Percentiles rank a stretch among this genome's conserved stretches.
Evolutionary conservation across 2,797 vertebrate species (phyloP).

Genomic region (Neoniphon sammara): DNA sequence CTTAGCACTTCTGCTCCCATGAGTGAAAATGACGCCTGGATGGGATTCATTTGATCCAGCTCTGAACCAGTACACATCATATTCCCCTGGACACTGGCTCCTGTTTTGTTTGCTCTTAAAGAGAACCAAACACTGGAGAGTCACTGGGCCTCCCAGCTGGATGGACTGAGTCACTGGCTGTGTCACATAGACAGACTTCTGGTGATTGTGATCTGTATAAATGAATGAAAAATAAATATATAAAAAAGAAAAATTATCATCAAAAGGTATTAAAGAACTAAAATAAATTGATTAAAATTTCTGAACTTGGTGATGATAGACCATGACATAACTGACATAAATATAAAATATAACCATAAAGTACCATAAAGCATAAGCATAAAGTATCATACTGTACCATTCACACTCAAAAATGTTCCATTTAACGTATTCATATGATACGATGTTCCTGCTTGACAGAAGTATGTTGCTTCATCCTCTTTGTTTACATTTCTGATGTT

Average conservation of each 20-base stretch:
- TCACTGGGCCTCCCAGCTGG: background rate
- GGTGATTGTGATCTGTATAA: slow-evolving; percentile 13
- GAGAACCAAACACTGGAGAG: slow-evolving; percentile 58
- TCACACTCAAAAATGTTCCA: slow-evolving; percentile 38
- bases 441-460: slow-evolving; percentile 21
- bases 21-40: slow-evolving; percentile 35
- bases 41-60: slow-evolving; percentile 10
- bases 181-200: background rate
- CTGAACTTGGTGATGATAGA: too few species aligned
- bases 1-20: background rate
- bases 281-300: too few species aligned
- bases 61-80: slow-evolving; percentile 52
- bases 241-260: too few species aligned
- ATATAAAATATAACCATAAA: too few species aligned
- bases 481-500: slow-evolving; percentile 42
- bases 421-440: rapidly evolving
- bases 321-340: too few species aligned
- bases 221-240: too few species aligned
- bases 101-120: background rate
- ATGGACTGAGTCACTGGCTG: slow-evolving; percentile 35
- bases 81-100: slow-evolving; percentile 35
- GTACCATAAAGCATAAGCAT: too few species aligned
- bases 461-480: slow-evolving; percentile 56
- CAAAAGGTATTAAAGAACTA: too few species aligned
- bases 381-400: slow-evolving; percentile 30